Evolutionary conservation across 2,888 invertebrate species (phyloP).

Genomic region (Dione vanillae): DNA sequence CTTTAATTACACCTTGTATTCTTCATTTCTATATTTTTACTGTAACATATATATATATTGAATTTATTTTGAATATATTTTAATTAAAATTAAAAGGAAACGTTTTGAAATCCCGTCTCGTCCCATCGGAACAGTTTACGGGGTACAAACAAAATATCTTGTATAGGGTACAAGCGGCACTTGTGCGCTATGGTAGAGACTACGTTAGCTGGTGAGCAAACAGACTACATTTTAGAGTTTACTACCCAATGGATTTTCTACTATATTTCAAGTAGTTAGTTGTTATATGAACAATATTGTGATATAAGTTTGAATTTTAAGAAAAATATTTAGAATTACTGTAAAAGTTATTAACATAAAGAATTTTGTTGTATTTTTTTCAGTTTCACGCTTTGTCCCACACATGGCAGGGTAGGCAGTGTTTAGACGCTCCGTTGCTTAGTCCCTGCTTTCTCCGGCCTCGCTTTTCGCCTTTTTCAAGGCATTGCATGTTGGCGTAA

Average conservation of each 20-base stretch:
- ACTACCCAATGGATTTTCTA: not conserved
- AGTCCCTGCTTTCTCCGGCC: too few species aligned
- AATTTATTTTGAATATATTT: not conserved
- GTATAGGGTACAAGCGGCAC: constrained; percentile 48
- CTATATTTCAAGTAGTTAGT: not conserved
- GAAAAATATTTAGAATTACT: not conserved
- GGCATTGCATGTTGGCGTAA: too few species aligned
- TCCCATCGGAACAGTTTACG: constrained; percentile 32
- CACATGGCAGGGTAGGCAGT: too few species aligned
- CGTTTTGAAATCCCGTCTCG: not conserved
- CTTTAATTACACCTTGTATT: too few species aligned
- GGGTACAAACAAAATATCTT: constrained; percentile 50
- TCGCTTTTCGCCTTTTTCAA: too few species aligned
- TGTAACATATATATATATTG: not conserved
- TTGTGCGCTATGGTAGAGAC: constrained; percentile 51
- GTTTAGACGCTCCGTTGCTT: too few species aligned
- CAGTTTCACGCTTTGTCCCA: too few species aligned
- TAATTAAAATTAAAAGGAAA: constrained; percentile 2
- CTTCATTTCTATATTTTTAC: too few species aligned
- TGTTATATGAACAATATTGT: not conserved
- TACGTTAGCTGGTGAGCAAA: constrained; percentile 23
- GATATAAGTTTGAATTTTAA: not conserved
- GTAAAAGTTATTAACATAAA: too few species aligned
- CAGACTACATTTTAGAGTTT: constrained; percentile 16
- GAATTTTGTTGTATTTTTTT: too few species aligned